A percentile compares a stretch with the other conserved stretches of the same genome.
Conservation (phyloP, 2,113 vertebrate species). For the Leuciscus idus region DNA sequence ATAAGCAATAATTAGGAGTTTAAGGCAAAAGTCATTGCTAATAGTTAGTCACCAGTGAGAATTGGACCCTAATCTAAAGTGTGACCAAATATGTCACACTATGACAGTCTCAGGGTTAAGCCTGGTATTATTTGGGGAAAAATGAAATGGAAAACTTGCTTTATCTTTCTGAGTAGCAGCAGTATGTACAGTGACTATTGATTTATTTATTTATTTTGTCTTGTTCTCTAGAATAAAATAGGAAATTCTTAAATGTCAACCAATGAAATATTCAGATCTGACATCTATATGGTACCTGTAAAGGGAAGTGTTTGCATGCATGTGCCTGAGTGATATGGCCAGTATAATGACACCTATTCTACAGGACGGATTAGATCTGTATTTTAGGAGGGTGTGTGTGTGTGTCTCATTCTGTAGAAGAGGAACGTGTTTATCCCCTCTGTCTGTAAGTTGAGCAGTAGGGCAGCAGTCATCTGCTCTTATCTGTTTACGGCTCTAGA, state of each 20-base stretch:
- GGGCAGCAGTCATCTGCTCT: slow-evolving; percentile 71
- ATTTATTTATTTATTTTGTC: not conserved
- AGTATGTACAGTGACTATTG: not conserved
- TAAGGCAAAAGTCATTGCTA: no score
- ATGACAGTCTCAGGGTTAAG: not conserved
- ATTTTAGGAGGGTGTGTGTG: not conserved
- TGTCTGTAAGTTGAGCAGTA: slow-evolving; percentile 70
- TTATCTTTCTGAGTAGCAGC: not conserved
- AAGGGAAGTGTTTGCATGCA: slow-evolving; percentile 4
- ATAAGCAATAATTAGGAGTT: no score
- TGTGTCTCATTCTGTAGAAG: slow-evolving; percentile 48
- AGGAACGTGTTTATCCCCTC: slow-evolving; percentile 37
- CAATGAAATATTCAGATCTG: not conserved
- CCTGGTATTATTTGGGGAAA: not conserved
- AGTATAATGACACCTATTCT: not conserved
- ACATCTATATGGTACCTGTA: not conserved
- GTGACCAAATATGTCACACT: not conserved
- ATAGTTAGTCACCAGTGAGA: no score
- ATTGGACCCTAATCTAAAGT: no score
- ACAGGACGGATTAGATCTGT: slow-evolving; percentile 8
- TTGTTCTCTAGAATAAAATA: not conserved
- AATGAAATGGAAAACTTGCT: not conserved
- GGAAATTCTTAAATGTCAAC: not conserved
- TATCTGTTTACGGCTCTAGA: slow-evolving; percentile 83
- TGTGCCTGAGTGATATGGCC: not conserved